Conservation (phyloP, 2,113 vertebrate species). For the Empidonax alnorum region DNA sequence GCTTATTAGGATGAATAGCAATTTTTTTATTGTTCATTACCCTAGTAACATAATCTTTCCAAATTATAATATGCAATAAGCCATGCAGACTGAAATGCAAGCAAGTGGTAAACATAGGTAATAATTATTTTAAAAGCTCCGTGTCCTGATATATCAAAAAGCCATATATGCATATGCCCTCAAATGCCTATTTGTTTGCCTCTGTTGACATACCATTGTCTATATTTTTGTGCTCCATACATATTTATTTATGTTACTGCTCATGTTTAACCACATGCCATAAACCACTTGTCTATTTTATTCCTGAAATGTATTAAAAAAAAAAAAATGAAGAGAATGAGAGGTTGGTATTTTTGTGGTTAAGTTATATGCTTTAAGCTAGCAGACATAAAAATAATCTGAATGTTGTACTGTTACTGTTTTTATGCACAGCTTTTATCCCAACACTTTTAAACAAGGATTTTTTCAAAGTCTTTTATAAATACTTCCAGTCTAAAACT, state of each 20-base stretch:
- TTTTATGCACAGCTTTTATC: slow-evolving; percentile 4
- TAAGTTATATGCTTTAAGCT: slow-evolving; percentile 42
- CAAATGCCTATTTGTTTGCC: background rate
- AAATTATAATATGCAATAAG: slow-evolving; percentile 57
- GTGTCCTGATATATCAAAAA: background rate
- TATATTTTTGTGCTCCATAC: slow-evolving; percentile 23
- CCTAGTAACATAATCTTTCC: slow-evolving; percentile 68
- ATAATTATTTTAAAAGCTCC: slow-evolving; percentile 12
- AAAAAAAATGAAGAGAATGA: background rate
- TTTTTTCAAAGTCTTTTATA: slow-evolving; percentile 21
- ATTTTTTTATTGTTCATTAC: slow-evolving; percentile 71
- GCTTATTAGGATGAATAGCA: slow-evolving; percentile 77
- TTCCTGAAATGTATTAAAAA: slow-evolving; percentile 37
- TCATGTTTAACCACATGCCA: slow-evolving; percentile 52
- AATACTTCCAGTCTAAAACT: background rate
- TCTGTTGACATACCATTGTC: background rate
- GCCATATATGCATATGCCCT: background rate
- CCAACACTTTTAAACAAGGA: slow-evolving; percentile 15
- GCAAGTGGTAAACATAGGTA: slow-evolving; percentile 16
- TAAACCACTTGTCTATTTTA: slow-evolving; percentile 47
- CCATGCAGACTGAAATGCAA: slow-evolving; percentile 23
- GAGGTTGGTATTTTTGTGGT: slow-evolving; percentile 13
- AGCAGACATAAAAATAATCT: slow-evolving; percentile 11
- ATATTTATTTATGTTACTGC: slow-evolving; percentile 29
- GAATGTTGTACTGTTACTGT: background rate